Evolutionary conservation across 2,797 vertebrate genomes (phyloP), one percentile per base, ranked within the genome.

Genomic region (Gymnoscopelus braueri): DNA sequence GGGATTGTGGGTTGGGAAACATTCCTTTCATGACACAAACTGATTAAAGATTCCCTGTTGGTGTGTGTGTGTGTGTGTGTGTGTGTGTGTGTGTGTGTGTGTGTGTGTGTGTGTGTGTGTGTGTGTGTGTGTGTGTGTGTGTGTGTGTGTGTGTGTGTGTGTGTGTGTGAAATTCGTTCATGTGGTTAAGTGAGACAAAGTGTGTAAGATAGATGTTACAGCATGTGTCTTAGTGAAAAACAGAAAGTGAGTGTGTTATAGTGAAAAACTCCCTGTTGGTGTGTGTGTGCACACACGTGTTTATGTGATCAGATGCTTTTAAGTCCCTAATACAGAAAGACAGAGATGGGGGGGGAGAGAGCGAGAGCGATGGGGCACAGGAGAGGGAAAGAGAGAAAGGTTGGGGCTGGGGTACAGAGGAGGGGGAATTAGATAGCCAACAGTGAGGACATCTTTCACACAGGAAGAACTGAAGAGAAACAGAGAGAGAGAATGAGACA

Each of bases 1-100:
- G 89, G 83, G 78, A 77, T 79, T 81, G 79, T 88, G 87, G 86
- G 89, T 86, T 86, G 87, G 78, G 84, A 89, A 89, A 89, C 91
- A 94, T 93, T 93, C 92, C 89, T 93, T 90, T 87, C 92, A 92
- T 88, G 93, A 91, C 82, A 89, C 87, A 92, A 91, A 93, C 90
- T 89, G 88, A 92, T 89, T 90, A 91, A 90, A 89, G 83, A 78
- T 67, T 78, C 74, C 81, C 78, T 39, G 71, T 87, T 39, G 77
- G 72, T 52, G 64, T 55, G 44, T 55, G 48, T 71, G 65, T 23
- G 51, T 8, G 57, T 39, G 57, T 39, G 29, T 61, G 62, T 56
- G 72, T 72, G 70, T 62, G 56, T 75, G 67, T 11, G 4, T 60
- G 63, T 62, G 77, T 39, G 11, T 35, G 6, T 58, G 26, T 39